Evolutionary conservation across 2,888 invertebrate genomes (phyloP), one percentile per base, ranked within the genome.

Genomic region (Rotaria macrura): DNA sequence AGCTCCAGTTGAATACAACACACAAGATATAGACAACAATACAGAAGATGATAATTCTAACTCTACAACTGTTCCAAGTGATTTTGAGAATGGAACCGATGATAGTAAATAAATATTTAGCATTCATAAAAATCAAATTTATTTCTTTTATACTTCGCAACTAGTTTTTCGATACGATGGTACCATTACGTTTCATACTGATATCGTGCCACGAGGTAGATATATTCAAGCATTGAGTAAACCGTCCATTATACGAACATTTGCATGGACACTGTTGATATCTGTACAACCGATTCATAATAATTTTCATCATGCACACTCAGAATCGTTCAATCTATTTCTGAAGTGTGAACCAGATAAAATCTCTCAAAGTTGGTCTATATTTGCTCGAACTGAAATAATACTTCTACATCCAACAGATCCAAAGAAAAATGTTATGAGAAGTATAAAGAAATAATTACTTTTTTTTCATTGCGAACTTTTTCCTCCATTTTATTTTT

Each of bases 341-440:
- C 92, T 97, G 49, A 96, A 97, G 92, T 98, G 98, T 91, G 98
- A 99, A 90, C 97, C 96, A 23, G 97, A 98, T 90, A 96, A 97
- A 88, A 97, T 97, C 89, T 96, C 97, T 7, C 94, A 95, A 92
- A 90, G 96, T 85, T 99, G 99, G 99, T 97, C 96, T 14, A 98
- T 98, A 90, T 96, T 96, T 91, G 98, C 98, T 72, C 94, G 94
- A 89, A 98, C 98, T 23, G 97, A 98, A 90, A 92, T 99, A 88
- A 93, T 95, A 88, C 93, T 99, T 84, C 93, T 97, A 87, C 86
- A 86, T 74, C 38, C 84, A 84, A 86, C 84, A 40, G 55, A 86
- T 34, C 43, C 84, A 7, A 57, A 85, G 10, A 86, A 86, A 85
- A 86, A 86, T 84, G 96, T 97, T 91, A 93, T 93, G 85, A 93